Base-by-base conservation (phyloP, 2,113 vertebrate genomes). In the Eubucco bourcierii region DNA sequence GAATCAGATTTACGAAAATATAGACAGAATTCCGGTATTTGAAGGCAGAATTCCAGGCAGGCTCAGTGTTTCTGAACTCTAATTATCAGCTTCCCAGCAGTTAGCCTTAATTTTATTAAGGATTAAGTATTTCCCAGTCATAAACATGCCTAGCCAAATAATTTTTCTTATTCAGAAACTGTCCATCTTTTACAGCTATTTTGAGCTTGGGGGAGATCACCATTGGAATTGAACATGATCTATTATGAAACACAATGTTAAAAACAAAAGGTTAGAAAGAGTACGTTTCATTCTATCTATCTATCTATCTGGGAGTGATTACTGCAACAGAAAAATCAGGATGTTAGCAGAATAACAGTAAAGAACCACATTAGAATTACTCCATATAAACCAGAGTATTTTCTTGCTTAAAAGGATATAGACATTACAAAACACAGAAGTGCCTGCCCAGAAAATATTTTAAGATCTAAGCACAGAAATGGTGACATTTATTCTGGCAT, bases 161-260 rank as follows among this genome's bases (percentile, higher is more conserved):
- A 68, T 90, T 93, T 95, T 90, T 81, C 68, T 89, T 95, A 93
- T 76, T 61, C 89, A 94, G 95, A 96, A 95, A 94, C 93, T 91
- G 93, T 83, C 92, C 83, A 75, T 95, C 84, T 94, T 95, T 71
- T 85, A 65, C 44, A 93, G 84, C 87, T 96, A 95, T 97, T 97
- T 95, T 95, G 80, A 87, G 95, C 92, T 84, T 90, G 73, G 55
- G 89, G 90, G 80, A 95, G 71, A 80, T 96, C 93, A 95, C 82
- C 92, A 96, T 93, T 94, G 87, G 90, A 95, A 95, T 80, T 93
- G 89, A 95, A 93, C 91, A 92, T 95, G 94, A 96, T 97, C 94
- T 95, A 95, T 96, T 97, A 97, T 94, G 93, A 97, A 97, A 97
- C 84, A 91, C 16, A 68, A 50, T 93, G 97, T 95, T 97, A 97